Conservation (phyloP, 1,140 invertebrate genomes). For the Parapsyche elsis region DNA sequence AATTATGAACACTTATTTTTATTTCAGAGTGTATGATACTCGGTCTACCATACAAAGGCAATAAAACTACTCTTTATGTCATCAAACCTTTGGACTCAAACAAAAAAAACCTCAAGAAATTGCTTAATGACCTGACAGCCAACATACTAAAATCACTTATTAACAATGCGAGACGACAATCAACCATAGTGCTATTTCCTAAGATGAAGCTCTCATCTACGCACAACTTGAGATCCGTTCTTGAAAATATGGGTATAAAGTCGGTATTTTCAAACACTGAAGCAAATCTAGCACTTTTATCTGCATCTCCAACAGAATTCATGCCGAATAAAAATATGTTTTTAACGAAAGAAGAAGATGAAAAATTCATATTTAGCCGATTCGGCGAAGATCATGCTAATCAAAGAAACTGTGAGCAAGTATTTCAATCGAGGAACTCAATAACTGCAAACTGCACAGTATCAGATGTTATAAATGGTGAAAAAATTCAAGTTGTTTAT, state of each 20-base stretch:
- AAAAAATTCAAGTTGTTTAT: constrained; percentile 56
- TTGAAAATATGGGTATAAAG: constrained; percentile 68
- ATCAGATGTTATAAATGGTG: constrained; percentile 54
- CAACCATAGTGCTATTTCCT: constrained; percentile 69
- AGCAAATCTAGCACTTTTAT: constrained; percentile 71
- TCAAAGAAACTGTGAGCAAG: constrained; percentile 57
- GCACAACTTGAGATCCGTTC: constrained; percentile 65
- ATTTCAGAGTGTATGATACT: constrained; percentile 69
- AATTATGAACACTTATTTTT: constrained; percentile 1
- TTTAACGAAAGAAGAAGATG: constrained; percentile 28
- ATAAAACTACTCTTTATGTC: constrained; percentile 72
- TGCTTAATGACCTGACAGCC: constrained; percentile 66
- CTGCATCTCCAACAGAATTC: constrained; percentile 54
- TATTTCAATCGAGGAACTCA: constrained; percentile 56
- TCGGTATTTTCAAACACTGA: constrained; percentile 68
- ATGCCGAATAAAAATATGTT: constrained; percentile 9
- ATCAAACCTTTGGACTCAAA: constrained; percentile 70
- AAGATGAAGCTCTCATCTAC: constrained; percentile 72
- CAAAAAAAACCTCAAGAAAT: constrained; percentile 61
- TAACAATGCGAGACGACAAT: constrained; percentile 60
- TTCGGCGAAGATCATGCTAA: constrained; percentile 44
- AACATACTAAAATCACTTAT: constrained; percentile 66
- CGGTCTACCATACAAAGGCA: constrained; percentile 76
- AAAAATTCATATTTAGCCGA: constrained; percentile 58
- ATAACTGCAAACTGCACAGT: constrained; percentile 50